These are phyloP conservation scores for Bombus haemorrhoidalis DNA, from an alignment of 1,140 invertebrate genomes.

Conservation along the genomic window DNA sequence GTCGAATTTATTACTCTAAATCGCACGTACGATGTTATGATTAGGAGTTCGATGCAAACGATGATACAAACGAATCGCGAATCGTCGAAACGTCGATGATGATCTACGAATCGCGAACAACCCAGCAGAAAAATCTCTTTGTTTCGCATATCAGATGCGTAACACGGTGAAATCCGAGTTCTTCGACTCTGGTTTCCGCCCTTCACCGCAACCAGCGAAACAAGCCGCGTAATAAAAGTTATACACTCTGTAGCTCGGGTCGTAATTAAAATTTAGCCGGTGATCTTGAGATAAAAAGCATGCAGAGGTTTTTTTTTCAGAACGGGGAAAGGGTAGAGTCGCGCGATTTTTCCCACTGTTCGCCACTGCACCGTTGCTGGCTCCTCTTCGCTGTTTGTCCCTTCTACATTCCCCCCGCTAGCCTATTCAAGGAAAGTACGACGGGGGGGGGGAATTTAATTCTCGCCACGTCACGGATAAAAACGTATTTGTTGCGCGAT, in stretches of 20 bases:
- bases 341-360: slow-evolving; percentile 28
- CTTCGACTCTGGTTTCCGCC: background rate
- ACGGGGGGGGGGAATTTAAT: slow-evolving; percentile 49
- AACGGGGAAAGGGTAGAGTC: background rate
- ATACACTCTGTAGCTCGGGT: background rate
- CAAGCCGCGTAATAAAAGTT: slow-evolving; percentile 23
- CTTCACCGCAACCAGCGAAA: background rate
- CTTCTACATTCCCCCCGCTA: background rate
- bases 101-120: background rate
- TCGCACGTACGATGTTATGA: background rate
- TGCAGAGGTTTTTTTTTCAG: background rate
- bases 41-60: too few species aligned
- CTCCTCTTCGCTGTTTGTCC: background rate
- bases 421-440: background rate
- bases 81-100: background rate
- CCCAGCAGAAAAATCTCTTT: background rate
- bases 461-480: slow-evolving; percentile 47
- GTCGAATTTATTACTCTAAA: background rate
- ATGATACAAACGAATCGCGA: too few species aligned
- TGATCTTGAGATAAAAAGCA: slow-evolving; percentile 49
- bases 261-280: slow-evolving; percentile 46
- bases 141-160: background rate
- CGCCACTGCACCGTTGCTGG: background rate
- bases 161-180: background rate
- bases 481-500: slow-evolving; percentile 52